Percentiles rank a stretch among this genome's conserved stretches.
These are phyloP conservation scores for Iphiclides podalirius DNA, from an alignment of 2,888 invertebrate species.

Conservation along the genomic window DNA sequence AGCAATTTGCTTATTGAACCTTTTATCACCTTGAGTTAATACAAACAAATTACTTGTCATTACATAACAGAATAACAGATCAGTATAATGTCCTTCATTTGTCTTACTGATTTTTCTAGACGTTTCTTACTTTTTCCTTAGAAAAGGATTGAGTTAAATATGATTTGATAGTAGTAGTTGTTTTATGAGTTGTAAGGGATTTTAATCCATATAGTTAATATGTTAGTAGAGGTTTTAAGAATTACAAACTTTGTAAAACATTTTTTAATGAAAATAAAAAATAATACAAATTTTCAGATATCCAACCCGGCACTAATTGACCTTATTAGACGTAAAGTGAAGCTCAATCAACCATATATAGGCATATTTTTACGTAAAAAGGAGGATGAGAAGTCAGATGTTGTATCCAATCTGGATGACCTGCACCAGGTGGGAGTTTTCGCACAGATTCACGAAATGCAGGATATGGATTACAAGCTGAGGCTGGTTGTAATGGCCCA, in stretches of 20 bases:
- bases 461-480: constrained; percentile 94
- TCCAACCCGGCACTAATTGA: constrained; percentile 93
- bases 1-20: no score
- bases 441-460: constrained; percentile 98
- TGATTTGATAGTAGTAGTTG: no score
- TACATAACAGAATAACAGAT: no score
- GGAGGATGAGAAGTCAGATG: constrained; percentile 92
- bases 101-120: no score
- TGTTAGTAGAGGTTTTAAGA: no score
- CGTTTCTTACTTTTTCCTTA: no score
- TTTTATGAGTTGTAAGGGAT: no score
- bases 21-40: not conserved
- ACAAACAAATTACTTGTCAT: not conserved
- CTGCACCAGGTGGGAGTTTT: constrained; percentile 96
- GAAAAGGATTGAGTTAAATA: no score
- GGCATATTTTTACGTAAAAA: constrained; percentile 97
- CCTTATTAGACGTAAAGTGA: constrained; percentile 94
- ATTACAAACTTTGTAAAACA: no score
- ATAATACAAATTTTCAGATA: constrained; percentile 85
- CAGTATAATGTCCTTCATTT: no score
- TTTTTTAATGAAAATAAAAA: no score
- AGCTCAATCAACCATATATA: constrained; percentile 97
- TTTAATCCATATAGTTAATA: no score
- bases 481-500: constrained; percentile 97
- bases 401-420: constrained; percentile 91